These are phyloP conservation scores for Cotesia congregata DNA, from an alignment of 2,888 invertebrate genomes.

Conservation along the genomic window DNA sequence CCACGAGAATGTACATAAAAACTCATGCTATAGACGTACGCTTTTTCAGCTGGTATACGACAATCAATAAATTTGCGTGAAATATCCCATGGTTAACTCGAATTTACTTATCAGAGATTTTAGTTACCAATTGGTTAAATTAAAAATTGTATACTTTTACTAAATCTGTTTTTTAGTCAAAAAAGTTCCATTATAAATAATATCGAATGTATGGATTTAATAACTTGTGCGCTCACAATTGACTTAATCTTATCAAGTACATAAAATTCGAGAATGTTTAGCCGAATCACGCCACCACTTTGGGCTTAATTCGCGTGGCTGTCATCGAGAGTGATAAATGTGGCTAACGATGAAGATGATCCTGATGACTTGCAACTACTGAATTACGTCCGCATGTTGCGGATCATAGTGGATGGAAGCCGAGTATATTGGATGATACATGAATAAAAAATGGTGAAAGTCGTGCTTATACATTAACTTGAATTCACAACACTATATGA, in stretches of 20 bases:
- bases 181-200: not conserved
- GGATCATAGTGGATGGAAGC: constrained; percentile 25
- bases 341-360: constrained; percentile 57
- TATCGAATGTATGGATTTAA: not conserved
- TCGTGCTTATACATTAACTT: constrained; percentile 40
- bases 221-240: not conserved
- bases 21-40: constrained; percentile 50
- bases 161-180: not conserved
- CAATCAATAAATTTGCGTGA: constrained; percentile 66
- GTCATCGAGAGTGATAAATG: constrained; percentile 65
- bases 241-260: not conserved
- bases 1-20: constrained; percentile 61
- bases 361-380: constrained; percentile 66
- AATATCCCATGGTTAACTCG: constrained; percentile 57
- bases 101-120: constrained; percentile 47
- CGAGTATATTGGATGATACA: not conserved
- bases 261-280: constrained; percentile 55
- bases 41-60: constrained; percentile 47
- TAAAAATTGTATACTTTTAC: constrained; percentile 28
- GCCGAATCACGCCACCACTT: constrained; percentile 66
- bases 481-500: constrained; percentile 13
- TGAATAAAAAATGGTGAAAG: not conserved
- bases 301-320: constrained; percentile 60
- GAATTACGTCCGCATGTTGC: constrained; percentile 62
- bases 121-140: constrained; percentile 49